Evolutionary conservation across 2,797 vertebrate genomes (phyloP).

Genomic region (Zenarchopterus dispar): DNA sequence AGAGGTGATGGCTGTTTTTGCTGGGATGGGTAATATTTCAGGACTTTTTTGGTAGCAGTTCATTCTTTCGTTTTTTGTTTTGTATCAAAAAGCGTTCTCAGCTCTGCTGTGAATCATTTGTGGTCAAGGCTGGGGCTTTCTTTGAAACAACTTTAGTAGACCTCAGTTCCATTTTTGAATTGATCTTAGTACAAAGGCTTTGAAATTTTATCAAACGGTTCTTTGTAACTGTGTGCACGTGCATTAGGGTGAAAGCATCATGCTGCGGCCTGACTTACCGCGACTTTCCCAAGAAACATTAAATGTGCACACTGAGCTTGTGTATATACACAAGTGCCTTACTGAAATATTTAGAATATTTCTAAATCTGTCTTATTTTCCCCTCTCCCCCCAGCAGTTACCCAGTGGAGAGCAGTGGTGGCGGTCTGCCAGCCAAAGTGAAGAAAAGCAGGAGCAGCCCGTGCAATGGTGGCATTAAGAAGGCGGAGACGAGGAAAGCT

Average conservation of each 20-base stretch:
- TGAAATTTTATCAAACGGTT: not conserved
- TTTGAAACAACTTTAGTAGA: not conserved
- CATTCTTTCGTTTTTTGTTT: no score
- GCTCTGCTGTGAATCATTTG: no score
- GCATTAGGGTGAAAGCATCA: not conserved
- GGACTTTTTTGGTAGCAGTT: no score
- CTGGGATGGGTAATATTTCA: no score
- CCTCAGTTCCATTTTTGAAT: not conserved
- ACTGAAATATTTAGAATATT: not conserved
- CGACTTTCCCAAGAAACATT: not conserved
- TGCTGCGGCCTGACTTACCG: not conserved
- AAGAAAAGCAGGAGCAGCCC: constrained; percentile 73
- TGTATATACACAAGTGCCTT: no score
- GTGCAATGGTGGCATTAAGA: constrained; percentile 68
- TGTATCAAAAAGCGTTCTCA: no score
- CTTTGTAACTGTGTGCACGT: not conserved
- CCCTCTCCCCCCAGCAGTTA: constrained; percentile 54
- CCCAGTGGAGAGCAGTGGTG: constrained; percentile 62
- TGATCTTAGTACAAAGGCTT: not conserved
- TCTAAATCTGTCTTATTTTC: constrained; percentile 3
- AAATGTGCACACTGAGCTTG: not conserved
- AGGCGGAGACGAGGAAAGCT: constrained; percentile 74
- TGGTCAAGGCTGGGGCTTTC: not conserved
- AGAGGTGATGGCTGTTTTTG: no score
- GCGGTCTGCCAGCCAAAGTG: constrained; percentile 68